Evolutionary conservation across 2,888 invertebrate genomes (phyloP).

Genomic region (Drosophila stalkeri): DNA sequence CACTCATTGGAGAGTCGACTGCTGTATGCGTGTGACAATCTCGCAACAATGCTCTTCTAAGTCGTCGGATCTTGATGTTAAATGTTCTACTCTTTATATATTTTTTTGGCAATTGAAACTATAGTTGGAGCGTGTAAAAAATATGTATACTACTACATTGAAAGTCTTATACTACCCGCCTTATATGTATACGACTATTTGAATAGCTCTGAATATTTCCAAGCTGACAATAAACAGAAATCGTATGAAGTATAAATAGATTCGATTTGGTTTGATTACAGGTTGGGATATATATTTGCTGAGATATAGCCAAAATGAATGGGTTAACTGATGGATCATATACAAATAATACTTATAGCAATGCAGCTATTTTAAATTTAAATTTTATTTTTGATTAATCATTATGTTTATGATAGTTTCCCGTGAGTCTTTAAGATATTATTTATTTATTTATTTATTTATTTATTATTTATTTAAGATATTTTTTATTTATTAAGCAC

Average conservation of each 20-base stretch:
- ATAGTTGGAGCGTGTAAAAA: constrained; percentile 5
- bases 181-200: background rate
- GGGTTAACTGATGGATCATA: background rate
- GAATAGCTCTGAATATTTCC: constrained; percentile 7
- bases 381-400: too few relatives aligned
- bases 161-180: background rate
- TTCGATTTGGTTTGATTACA: background rate
- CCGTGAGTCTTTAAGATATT: too few relatives aligned
- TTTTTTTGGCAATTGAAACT: constrained; percentile 9
- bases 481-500: too few relatives aligned
- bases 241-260: constrained; percentile 3
- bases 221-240: constrained; percentile 11
- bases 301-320: too few relatives aligned
- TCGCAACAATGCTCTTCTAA: background rate
- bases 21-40: background rate
- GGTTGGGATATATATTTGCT: too few relatives aligned
- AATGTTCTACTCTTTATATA: background rate
- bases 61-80: constrained; percentile 20
- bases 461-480: too few relatives aligned
- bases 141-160: constrained; percentile 4
- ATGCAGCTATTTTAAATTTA: too few relatives aligned
- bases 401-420: too few relatives aligned
- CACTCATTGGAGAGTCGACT: background rate
- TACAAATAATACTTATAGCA: background rate
- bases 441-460: too few relatives aligned